Evolutionary conservation across 1,140 invertebrate genomes (phyloP), one percentile per base, ranked within the genome.

Genomic region (Zophobas morio): DNA sequence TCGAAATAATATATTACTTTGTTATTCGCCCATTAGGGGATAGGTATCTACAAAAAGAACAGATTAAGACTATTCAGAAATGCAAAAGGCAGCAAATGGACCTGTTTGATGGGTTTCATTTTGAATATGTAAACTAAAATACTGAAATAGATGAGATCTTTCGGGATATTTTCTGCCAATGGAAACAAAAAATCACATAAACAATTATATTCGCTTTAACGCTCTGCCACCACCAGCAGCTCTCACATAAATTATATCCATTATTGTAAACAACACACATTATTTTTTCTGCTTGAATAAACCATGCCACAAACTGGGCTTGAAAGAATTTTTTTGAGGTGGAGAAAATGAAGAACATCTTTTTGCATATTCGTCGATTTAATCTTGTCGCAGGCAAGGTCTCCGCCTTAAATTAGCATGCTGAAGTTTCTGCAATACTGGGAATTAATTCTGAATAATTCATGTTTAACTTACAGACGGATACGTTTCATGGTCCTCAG

Each of bases 1-100:
- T 91, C 5, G 91, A 92, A 81, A 84, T 92, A 1, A 72, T 92
- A 1, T 89, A 89, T 75, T 90, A 89, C 72, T 86, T 89, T 33
- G 85, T 87, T 8, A 84, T 89, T 39, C 82, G 89, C 49, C 73
- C 73, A 1, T 35, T 75, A n/a, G 54, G 54, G 35, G 20, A 39
- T 6, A 51, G 5, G 51, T 60, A 57, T 20, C n/a, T 71, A 35
- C 20, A 42, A 37, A 6, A 47, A 1, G 2, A 47, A 66, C 20
- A 20, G 20, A 2, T 32, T 1, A 47, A 47, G 3, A 20, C 0
- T 20, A 20, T 20, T 20, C 20, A 6, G 51, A 73, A 39, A 2
- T 53, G 6, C 1, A 42, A 73, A 54, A 54, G 39, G 36, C 32
- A 36, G n/a, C 6, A 37, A 54, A 37, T 42, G 6, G 36, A 32